Percentiles rank a stretch among this genome's conserved stretches.
phyloP scores from a whole-genome alignment of 2,797 vertebrate genomes.

The Sebastolobus alascanus region DNA sequence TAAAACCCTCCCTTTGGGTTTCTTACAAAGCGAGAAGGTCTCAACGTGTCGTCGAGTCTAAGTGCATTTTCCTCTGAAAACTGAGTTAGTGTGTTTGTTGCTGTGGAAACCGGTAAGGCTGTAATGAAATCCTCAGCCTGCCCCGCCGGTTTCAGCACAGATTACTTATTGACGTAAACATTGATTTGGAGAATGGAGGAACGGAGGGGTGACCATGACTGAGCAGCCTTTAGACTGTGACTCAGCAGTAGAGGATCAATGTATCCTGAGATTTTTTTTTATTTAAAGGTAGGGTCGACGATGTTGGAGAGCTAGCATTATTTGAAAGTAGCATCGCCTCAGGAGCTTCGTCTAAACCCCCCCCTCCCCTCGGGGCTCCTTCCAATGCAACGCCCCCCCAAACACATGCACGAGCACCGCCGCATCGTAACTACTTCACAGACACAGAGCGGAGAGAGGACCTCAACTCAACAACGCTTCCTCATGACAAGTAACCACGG shows the following conservation, averaged over 20 bases:
- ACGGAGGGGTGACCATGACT: background rate
- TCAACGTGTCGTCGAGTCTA: background rate
- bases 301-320: too few relatives aligned
- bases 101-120: background rate
- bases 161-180: slow-evolving; percentile 49
- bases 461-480: too few relatives aligned
- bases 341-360: too few relatives aligned
- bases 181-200: slow-evolving; percentile 22
- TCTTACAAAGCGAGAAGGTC: background rate
- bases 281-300: too few relatives aligned
- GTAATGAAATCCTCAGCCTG: slow-evolving; percentile 21
- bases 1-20: background rate
- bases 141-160: background rate
- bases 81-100: background rate
- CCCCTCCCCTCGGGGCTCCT: too few relatives aligned
- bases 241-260: background rate
- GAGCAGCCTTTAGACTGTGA: background rate
- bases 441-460: too few relatives aligned
- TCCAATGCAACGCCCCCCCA: too few relatives aligned
- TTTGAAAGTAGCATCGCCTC: too few relatives aligned
- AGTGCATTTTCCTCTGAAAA: background rate
- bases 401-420: too few relatives aligned
- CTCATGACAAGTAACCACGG: too few relatives aligned
- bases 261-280: background rate
- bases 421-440: too few relatives aligned